phyloP scores from a whole-genome alignment of 2,797 vertebrate genomes.

The Psittacula echo region DNA sequence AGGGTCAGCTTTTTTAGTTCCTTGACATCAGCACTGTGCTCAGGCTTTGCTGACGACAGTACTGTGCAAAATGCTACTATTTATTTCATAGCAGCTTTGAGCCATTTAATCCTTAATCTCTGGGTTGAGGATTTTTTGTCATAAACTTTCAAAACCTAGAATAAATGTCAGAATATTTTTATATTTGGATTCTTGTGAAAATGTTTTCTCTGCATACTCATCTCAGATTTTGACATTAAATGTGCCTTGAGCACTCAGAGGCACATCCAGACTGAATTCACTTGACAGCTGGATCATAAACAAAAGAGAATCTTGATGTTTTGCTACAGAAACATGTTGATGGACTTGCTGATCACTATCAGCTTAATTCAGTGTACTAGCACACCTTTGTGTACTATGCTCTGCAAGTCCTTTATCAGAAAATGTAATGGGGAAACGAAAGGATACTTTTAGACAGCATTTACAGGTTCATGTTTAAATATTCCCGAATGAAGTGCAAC shows the following conservation, averaged over 20 bases:
- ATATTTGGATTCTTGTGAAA: conserved; percentile 51
- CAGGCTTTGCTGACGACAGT: conserved; percentile 13
- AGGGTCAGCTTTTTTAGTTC: background rate
- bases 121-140: conserved; percentile 53
- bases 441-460: background rate
- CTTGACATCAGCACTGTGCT: background rate
- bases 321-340: conserved; percentile 20
- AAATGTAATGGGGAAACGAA: background rate
- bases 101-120: conserved; percentile 61
- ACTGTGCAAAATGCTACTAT: background rate
- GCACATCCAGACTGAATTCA: conserved; percentile 15
- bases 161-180: conserved; percentile 68
- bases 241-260: conserved; percentile 39
- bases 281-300: conserved; percentile 52
- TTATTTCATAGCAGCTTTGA: conserved; percentile 30
- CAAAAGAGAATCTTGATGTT: conserved; percentile 23
- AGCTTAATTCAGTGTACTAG: background rate
- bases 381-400: background rate
- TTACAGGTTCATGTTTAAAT: background rate
- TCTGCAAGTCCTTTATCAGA: background rate
- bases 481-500: background rate
- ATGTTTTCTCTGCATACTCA: conserved; percentile 7
- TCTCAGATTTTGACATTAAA: conserved; percentile 35
- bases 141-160: conserved; percentile 51
- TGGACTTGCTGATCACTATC: background rate